A percentile compares a stretch with the other conserved stretches of the same genome.
phyloP scores from a whole-genome alignment of 2,797 vertebrate species.

The Varecia variegata region DNA sequence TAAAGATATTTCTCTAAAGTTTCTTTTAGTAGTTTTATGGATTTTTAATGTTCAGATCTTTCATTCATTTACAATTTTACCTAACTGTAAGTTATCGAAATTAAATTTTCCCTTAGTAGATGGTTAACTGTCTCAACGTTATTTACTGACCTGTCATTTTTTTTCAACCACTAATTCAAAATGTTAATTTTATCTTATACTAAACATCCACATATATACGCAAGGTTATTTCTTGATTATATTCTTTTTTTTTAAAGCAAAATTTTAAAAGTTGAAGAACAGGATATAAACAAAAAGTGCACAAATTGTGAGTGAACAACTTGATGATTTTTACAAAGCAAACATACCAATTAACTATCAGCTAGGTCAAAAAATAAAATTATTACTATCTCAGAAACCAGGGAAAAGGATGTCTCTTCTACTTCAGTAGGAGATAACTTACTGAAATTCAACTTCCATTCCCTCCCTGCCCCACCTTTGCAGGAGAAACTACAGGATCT shows the following conservation, averaged over 20 bases:
- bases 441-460: not conserved
- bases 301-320: not conserved
- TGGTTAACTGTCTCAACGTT: not conserved
- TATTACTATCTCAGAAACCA: not conserved
- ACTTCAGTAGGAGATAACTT: not conserved
- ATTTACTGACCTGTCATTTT: not conserved
- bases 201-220: not conserved
- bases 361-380: not conserved
- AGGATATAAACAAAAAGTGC: not conserved
- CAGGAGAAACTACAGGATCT: not conserved
- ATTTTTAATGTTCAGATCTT: not conserved
- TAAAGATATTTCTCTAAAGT: not conserved
- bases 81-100: not conserved
- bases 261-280: not conserved
- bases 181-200: not conserved
- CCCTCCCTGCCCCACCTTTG: not conserved
- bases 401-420: not conserved
- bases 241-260: not conserved
- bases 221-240: not conserved
- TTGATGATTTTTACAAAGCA: not conserved
- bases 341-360: not conserved
- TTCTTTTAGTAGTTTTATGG: not conserved
- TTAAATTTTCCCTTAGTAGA: constrained; percentile 7
- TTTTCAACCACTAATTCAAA: not conserved
- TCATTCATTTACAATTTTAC: not conserved